A percentile compares a stretch with the other conserved stretches of the same genome.
These are phyloP conservation scores for Drosophila conformis DNA, from an alignment of 2,888 invertebrate genomes.

Conservation along the genomic window DNA sequence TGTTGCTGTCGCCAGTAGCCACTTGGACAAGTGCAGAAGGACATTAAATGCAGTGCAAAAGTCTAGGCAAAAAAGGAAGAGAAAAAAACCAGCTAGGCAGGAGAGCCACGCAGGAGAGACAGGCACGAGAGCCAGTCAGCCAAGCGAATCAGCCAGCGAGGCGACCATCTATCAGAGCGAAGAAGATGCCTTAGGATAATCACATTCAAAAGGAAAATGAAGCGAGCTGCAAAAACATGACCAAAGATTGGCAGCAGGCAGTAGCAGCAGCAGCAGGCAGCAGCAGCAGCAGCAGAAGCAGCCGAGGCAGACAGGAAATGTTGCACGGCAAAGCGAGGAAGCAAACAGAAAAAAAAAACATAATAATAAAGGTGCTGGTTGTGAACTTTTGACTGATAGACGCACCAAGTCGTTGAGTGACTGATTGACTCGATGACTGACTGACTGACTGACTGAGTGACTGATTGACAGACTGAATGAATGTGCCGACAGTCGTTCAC, in stretches of 20 bases:
- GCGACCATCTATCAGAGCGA: conserved; percentile 74
- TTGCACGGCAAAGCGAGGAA: conserved; percentile 53
- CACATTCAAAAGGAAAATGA: conserved; percentile 78
- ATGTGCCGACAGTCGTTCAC: conserved; percentile 43
- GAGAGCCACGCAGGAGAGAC: neutral
- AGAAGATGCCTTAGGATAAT: conserved; percentile 71
- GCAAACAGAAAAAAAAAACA: conserved; percentile 26
- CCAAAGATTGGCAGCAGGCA: conserved; percentile 53
- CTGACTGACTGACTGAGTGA: conserved; percentile 16
- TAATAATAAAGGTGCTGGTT: conserved; percentile 1
- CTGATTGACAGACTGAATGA: conserved; percentile 25
- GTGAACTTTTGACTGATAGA: conserved; percentile 76
- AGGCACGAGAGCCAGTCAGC: neutral
- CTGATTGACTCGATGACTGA: conserved; percentile 9
- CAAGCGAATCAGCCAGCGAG: conserved; percentile 10
- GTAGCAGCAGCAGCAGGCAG: neutral
- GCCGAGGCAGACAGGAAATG: conserved; percentile 65
- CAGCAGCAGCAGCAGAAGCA: neutral
- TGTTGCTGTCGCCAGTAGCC: conserved; percentile 29
- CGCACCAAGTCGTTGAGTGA: conserved; percentile 33
- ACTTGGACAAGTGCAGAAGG: conserved; percentile 66
- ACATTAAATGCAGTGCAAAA: conserved; percentile 75
- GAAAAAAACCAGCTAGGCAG: neutral
- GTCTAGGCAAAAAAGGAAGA: conserved; percentile 5
- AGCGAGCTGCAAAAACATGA: conserved; percentile 75